Conservation (phyloP, 23 tunicate species). For the Halocynthia roretzi region DNA sequence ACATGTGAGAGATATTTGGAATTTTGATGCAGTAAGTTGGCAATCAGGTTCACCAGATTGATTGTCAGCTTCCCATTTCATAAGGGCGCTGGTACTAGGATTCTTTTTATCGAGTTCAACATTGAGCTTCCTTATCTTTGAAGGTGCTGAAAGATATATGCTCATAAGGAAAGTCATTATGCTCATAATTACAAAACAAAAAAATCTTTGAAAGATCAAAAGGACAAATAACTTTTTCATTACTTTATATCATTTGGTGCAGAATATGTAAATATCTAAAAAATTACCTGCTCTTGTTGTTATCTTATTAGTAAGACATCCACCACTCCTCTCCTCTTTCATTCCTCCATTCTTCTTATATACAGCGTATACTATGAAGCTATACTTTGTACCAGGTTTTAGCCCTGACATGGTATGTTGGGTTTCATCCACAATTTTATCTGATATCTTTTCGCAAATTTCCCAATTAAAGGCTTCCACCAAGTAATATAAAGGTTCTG, state of each 20-base stretch:
- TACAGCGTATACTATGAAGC: neutral
- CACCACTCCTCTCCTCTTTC: neutral
- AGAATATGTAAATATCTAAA: too few species aligned
- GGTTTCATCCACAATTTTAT: neutral
- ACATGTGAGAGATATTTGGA: neutral
- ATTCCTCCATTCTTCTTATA: neutral
- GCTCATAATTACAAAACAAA: too few species aligned
- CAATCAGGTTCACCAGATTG: neutral
- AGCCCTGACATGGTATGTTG: neutral
- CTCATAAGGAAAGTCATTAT: too few species aligned
- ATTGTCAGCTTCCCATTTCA: neutral
- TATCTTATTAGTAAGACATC: conserved; percentile 3
- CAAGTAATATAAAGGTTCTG: too few species aligned
- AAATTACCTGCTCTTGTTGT: neutral
- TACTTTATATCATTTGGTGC: too few species aligned
- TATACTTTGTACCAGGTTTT: neutral
- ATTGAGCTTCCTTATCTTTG: too few species aligned
- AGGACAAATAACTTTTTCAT: too few species aligned
- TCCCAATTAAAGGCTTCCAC: too few species aligned
- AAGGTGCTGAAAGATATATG: too few species aligned
- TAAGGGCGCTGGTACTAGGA: too few species aligned
- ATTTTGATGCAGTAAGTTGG: neutral
- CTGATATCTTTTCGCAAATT: too few species aligned
- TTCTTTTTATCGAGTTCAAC: neutral
- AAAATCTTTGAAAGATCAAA: too few species aligned